Conservation (phyloP, 2,113 vertebrate genomes). For the Zosterops pallidus region DNA sequence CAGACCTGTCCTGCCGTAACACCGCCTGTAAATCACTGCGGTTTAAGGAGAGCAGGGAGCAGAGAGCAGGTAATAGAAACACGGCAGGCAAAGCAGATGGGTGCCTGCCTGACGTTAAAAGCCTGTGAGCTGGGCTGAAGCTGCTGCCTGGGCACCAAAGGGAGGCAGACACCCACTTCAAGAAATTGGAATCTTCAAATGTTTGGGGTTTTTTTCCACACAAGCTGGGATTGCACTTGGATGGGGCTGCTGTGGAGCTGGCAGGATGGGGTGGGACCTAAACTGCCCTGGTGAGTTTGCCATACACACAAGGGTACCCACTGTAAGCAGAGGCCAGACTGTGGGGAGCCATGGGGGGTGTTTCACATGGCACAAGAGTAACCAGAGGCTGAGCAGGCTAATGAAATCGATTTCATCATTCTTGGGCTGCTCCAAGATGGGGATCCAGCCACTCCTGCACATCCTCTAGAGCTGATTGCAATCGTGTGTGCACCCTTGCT, state of each 20-base stretch:
- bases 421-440: neutral
- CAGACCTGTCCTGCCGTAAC: conserved; percentile 60
- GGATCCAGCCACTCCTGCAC: neutral
- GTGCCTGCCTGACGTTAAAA: neutral
- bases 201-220: neutral
- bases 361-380: neutral
- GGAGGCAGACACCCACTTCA: neutral
- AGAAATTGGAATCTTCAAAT: neutral
- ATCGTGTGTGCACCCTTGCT: neutral
- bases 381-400: neutral
- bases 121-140: neutral
- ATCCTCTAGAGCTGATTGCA: conserved; percentile 5
- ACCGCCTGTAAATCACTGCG: conserved; percentile 60
- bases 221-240: neutral
- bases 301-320: fast-evolving
- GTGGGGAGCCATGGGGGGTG: fast-evolving
- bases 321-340: neutral
- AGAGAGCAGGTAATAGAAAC: conserved; percentile 20
- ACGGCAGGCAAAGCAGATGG: neutral
- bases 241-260: neutral
- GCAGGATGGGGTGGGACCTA: neutral
- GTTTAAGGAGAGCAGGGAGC: neutral
- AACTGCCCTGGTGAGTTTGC: neutral
- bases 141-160: neutral
- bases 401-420: neutral